A percentile compares a stretch with the other conserved stretches of the same genome.
These are phyloP conservation scores for Geopemphigus sp. DNA, from an alignment of 1,140 invertebrate species.

Conservation along the genomic window DNA sequence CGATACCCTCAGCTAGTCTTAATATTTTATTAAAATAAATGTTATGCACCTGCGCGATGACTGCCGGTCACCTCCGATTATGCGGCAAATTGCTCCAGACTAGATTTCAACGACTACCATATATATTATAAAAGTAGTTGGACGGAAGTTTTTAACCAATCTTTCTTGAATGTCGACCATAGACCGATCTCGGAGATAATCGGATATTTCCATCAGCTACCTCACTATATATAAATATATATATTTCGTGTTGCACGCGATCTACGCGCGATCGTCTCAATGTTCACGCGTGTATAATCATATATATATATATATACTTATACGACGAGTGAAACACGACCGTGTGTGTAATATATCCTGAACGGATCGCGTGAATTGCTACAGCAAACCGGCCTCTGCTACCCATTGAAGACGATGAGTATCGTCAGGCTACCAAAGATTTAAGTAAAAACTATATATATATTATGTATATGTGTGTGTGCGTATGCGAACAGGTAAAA, in stretches of 20 bases:
- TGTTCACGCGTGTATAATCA: neutral
- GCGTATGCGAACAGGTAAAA: neutral
- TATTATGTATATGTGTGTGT: neutral
- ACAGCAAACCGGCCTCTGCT: constrained; percentile 8
- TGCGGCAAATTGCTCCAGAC: neutral
- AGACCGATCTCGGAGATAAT: constrained; percentile 12
- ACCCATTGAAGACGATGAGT: constrained; percentile 11
- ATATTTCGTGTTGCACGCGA: constrained; percentile 43
- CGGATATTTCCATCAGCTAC: neutral
- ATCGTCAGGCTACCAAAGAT: constrained; percentile 6
- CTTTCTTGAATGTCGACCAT: neutral
- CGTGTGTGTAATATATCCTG: neutral
- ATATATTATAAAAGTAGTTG: neutral
- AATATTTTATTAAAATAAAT: no score
- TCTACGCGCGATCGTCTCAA: neutral
- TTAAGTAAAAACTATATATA: constrained; percentile 1
- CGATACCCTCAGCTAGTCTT: no score
- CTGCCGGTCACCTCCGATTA: no score
- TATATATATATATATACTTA: neutral
- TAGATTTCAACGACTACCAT: neutral
- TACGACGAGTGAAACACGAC: constrained; percentile 21
- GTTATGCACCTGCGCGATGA: no score
- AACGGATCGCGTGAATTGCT: neutral
- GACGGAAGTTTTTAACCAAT: neutral
- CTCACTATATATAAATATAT: neutral